These are phyloP conservation scores for Lomographa bimaculata DNA, from an alignment of 2,888 invertebrate species.

Conservation along the genomic window DNA sequence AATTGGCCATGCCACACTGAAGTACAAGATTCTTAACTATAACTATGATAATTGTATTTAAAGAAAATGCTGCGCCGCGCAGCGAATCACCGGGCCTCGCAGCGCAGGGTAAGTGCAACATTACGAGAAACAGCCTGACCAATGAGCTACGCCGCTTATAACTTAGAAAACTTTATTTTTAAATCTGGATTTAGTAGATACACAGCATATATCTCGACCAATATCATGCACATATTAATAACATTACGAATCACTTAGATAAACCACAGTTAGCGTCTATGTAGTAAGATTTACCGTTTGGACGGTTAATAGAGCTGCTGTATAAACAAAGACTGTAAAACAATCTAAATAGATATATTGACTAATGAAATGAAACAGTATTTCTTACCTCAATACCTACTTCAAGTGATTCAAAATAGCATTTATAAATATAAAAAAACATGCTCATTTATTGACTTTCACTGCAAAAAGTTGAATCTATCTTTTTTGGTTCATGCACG, in stretches of 20 bases:
- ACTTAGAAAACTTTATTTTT: slow-evolving; percentile 2
- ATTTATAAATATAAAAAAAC: too few relatives aligned
- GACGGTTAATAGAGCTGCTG: not conserved
- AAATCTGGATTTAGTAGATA: not conserved
- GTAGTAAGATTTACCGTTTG: slow-evolving; percentile 1
- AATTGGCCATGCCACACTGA: not conserved
- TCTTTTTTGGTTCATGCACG: too few relatives aligned
- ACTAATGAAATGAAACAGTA: too few relatives aligned
- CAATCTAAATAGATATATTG: too few relatives aligned
- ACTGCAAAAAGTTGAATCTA: too few relatives aligned
- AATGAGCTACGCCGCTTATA: too few relatives aligned
- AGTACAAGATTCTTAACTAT: slow-evolving; percentile 10
- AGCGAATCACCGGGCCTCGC: slow-evolving; percentile 18
- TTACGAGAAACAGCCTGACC: slow-evolving; percentile 18
- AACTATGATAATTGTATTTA: slow-evolving; percentile 22
- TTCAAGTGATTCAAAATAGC: too few relatives aligned
- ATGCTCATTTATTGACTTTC: too few relatives aligned
- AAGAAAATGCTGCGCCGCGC: slow-evolving; percentile 22
- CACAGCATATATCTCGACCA: not conserved
- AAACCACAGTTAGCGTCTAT: slow-evolving; percentile 4
- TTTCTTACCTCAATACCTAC: too few relatives aligned
- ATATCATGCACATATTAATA: slow-evolving; percentile 7
- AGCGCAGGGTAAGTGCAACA: slow-evolving; percentile 22
- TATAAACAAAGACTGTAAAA: not conserved
- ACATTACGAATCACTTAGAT: slow-evolving; percentile 14